phyloP scores from a whole-genome alignment of 2,888 invertebrate genomes.

The Drosophila testacea region DNA sequence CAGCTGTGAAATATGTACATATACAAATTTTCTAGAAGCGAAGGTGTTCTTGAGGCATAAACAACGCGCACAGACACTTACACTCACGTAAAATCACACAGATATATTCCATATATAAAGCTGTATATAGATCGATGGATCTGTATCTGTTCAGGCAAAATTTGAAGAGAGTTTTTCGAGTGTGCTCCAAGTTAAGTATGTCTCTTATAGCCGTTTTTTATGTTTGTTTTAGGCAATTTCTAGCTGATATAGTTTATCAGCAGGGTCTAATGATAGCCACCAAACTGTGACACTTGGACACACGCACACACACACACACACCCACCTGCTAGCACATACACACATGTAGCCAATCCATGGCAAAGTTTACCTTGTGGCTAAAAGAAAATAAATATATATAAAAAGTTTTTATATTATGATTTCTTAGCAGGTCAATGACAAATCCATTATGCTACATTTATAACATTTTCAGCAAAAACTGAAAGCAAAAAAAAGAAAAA shows the following conservation, averaged over 20 bases:
- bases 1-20: constrained; percentile 64
- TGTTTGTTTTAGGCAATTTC: constrained; percentile 43
- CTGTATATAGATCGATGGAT: constrained; percentile 30
- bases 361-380: constrained; percentile 47
- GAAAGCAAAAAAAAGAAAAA: constrained; percentile 4
- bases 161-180: constrained; percentile 29
- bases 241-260: constrained; percentile 69
- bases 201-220: constrained; percentile 10
- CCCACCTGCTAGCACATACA: constrained; percentile 6
- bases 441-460: constrained; percentile 48
- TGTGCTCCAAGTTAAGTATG: constrained; percentile 21
- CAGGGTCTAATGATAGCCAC: constrained; percentile 41
- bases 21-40: constrained; percentile 54
- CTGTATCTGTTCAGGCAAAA: constrained; percentile 22
- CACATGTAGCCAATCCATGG: constrained; percentile 2
- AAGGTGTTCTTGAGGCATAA: constrained; percentile 73
- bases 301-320: constrained; percentile 15
- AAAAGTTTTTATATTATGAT: constrained; percentile 30
- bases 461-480: constrained; percentile 35
- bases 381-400: constrained; percentile 45
- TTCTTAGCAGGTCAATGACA: constrained; percentile 75
- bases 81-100: not conserved
- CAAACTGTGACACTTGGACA: constrained; percentile 21
- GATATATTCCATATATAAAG: not conserved
- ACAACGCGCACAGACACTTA: constrained; percentile 25